Conservation (phyloP, 2,113 vertebrate species). For the Rutilus rutilus region DNA sequence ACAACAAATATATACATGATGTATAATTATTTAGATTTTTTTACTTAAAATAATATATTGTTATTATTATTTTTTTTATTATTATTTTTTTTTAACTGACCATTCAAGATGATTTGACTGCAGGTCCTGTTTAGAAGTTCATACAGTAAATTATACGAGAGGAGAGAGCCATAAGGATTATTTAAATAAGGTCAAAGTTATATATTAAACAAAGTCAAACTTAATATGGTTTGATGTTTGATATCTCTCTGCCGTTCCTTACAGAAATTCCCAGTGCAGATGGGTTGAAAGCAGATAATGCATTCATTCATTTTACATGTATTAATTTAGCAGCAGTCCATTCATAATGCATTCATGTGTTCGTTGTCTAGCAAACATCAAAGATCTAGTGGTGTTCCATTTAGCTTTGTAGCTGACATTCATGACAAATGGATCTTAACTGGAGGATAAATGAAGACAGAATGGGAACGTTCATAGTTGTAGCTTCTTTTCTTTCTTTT, state of each 20-base stretch:
- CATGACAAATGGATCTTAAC: not conserved
- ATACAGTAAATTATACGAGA: not conserved
- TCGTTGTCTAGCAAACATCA: not conserved
- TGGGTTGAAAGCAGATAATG: constrained; percentile 15
- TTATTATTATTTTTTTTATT: no score
- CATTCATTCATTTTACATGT: constrained; percentile 40
- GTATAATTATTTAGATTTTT: not conserved
- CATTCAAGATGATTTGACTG: not conserved
- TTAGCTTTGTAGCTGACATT: constrained; percentile 23
- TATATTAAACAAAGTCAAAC: not conserved
- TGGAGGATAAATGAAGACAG: constrained; percentile 1
- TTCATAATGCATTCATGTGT: constrained; percentile 37
- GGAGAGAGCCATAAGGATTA: not conserved
- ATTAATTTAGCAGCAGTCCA: not conserved
- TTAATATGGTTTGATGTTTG: not conserved
- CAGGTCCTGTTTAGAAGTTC: not conserved
- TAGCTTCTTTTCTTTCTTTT: not conserved
- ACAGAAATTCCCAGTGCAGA: not conserved
- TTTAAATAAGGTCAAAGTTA: not conserved
- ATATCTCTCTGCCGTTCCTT: not conserved
- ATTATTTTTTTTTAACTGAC: not conserved
- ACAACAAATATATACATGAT: not conserved
- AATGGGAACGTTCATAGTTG: not conserved
- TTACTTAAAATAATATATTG: not conserved
- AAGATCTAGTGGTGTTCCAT: constrained; percentile 20